phyloP scores from a whole-genome alignment of 2,797 vertebrate genomes.

The Knipowitschia caucasica region DNA sequence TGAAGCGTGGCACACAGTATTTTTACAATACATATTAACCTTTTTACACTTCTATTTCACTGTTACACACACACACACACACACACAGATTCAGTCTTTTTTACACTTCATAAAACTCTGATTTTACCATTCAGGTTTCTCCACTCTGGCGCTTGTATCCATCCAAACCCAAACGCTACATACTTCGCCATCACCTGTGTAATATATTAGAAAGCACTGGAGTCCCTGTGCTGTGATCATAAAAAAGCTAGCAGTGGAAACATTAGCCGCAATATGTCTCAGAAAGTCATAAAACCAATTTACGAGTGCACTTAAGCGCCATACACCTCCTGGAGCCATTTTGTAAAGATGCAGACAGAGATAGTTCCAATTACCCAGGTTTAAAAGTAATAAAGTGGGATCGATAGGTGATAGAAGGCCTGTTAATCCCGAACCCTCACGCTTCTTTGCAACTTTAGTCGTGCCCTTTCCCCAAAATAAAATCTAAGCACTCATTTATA shows the following conservation, averaged over 20 bases:
- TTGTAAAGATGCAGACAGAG: conserved; percentile 73
- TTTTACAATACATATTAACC: neutral
- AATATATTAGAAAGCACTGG: conserved; percentile 59
- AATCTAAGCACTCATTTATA: conserved; percentile 60
- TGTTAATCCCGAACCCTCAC: conserved; percentile 55
- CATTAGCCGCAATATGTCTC: conserved; percentile 76
- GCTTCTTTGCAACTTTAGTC: conserved; percentile 53
- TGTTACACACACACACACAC: neutral
- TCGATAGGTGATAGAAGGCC: conserved; percentile 64
- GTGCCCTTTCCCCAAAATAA: conserved; percentile 44
- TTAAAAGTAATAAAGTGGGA: conserved; percentile 73
- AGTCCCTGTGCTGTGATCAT: conserved; percentile 66
- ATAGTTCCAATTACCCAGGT: conserved; percentile 69
- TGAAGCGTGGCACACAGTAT: too few relatives aligned
- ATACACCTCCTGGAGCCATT: conserved; percentile 68
- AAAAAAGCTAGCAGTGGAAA: conserved; percentile 71
- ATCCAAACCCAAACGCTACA: conserved; percentile 38
- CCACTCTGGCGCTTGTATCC: neutral
- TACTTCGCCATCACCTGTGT: conserved; percentile 58
- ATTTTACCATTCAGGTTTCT: conserved; percentile 1
- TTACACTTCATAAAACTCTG: neutral
- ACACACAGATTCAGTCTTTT: neutral
- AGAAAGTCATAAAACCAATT: conserved; percentile 78
- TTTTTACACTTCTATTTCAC: neutral
- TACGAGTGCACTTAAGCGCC: conserved; percentile 75